Conservation (phyloP, 2,888 invertebrate species). For the Archips crataeganus region DNA sequence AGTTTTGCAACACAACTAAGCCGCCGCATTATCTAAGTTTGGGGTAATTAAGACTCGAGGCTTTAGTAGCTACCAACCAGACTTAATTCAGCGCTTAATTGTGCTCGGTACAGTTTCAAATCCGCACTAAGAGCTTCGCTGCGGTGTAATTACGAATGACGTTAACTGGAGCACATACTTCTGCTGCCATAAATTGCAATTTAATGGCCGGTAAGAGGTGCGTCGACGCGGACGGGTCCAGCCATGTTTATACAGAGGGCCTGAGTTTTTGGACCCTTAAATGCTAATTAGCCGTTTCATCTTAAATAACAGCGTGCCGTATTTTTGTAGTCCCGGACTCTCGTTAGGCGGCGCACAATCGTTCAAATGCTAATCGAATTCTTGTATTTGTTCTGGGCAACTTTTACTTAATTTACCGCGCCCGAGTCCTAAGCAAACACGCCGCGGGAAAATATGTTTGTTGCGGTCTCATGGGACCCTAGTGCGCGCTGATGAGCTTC, state of each 20-base stretch:
- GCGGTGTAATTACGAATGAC: constrained; percentile 26
- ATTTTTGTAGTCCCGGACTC: constrained; percentile 32
- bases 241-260: constrained; percentile 22
- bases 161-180: not conserved
- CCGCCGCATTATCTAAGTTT: constrained; percentile 37
- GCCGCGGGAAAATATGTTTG: constrained; percentile 52
- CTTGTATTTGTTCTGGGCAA: constrained; percentile 56
- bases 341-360: constrained; percentile 44
- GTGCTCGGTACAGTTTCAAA: constrained; percentile 18
- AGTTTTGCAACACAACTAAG: constrained; percentile 34
- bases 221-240: constrained; percentile 12
- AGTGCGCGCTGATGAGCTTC: constrained; percentile 33
- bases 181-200: constrained; percentile 27
- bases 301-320: constrained; percentile 22
- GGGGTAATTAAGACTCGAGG: constrained; percentile 34
- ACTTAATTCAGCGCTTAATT: constrained; percentile 29
- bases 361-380: constrained; percentile 56
- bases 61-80: constrained; percentile 4
- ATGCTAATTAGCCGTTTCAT: constrained; percentile 20
- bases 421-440: constrained; percentile 57
- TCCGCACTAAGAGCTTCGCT: constrained; percentile 7
- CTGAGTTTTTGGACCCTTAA: constrained; percentile 23
- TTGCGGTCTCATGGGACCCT: constrained; percentile 44
- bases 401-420: constrained; percentile 52
- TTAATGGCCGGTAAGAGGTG: constrained; percentile 18